Base-by-base conservation (phyloP, 1,140 invertebrate species). In the Augochlora pura region DNA sequence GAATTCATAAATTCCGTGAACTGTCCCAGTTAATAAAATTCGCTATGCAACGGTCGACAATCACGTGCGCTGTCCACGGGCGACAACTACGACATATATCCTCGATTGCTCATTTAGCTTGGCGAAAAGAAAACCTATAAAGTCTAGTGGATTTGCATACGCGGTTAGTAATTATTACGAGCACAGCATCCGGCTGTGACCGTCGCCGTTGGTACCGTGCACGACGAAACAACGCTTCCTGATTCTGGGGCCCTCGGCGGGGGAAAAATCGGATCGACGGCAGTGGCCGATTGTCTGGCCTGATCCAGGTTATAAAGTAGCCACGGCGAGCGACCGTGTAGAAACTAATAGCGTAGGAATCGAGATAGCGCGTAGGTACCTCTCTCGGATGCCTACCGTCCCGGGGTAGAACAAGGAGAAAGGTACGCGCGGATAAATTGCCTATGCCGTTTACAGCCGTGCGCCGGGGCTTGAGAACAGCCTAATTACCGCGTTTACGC, bases 401-500 rank as follows among this genome's bases (percentile, higher is more conserved):
- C 52, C 42, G 10, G 67, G 49, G 80, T 32, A 66, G 66, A 72
- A 79, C 76, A 82, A 82, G 67, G 80, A 82, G 80, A 82, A 82
- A 82, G 80, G 80, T 79, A 79, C 76, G 76, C 76, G 76, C 76
- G 76, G 63, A 79, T 79, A 82, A 82, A 82, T 79, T 73, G 80
- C 54, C 80, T 71, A 67, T 68, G 69, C 80, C 76, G 76, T 70
- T 82, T 79, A 79, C 69, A 59, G 62, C 42, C 68, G 69, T 73
- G 76, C 10, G 42, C 80, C 12, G 8, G 60, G 25, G 74, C 63
- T 54, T 54, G 64, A 68, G 80, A 82, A 79, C 80, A 82, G 76
- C 80, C 76, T 82, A 82, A 82, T 82, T 82, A 82, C 76, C 69
- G 64, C 77, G 68, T 81, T 81, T 80, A 80, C 72, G 77, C 77